Evolutionary conservation across 2,113 vertebrate species (phyloP), one percentile per base, ranked within the genome.

Genomic region (Xiphophorus couchianus): DNA sequence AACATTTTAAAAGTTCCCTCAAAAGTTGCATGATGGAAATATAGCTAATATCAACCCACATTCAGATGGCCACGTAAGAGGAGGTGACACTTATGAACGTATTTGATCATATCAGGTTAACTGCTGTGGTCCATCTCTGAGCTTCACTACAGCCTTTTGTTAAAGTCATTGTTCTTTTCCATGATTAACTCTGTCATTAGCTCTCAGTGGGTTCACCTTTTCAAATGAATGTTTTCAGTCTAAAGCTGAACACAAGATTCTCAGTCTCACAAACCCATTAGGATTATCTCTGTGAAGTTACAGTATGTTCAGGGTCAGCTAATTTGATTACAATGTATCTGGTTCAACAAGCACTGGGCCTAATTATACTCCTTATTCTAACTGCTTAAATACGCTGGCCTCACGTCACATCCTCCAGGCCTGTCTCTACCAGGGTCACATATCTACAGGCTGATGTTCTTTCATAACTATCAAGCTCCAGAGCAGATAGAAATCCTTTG

Each of bases 251-350:
- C 31, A 15, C 51, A 33, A 37, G 42, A 37, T 51, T 68, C 69
- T 74, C 29, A 70, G n/a, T 29, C 2, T 5, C 28, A 19, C 62
- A 35, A 84, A 83, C 39, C 58, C 74, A 81, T 83, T 84, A 83
- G 35, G 15, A 76, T 29, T 61, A 66, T 78, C 44, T 71, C 35
- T 14, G 64, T 39, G 11, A 73, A 73, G 65, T 70, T 35, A n/a
- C n/a, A n/a, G n/a, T n/a, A 25, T 69, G 62, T 84, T 70, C 61
- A 63, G 30, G 73, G 83, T 86, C 74, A 81, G 54, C 71, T 86
- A 65, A 85, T 89, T 51, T 79, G 51, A 86, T 82, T 77, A 78
- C 77, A 74, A 73, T 69, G 76, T 72, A 54, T 39, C 33, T 11
- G 64, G 78, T 75, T 85, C 73, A 85, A 67, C 54, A 54, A 30